Conservation (phyloP, 2,797 vertebrate genomes). For the Coregonus ussuriensis region DNA sequence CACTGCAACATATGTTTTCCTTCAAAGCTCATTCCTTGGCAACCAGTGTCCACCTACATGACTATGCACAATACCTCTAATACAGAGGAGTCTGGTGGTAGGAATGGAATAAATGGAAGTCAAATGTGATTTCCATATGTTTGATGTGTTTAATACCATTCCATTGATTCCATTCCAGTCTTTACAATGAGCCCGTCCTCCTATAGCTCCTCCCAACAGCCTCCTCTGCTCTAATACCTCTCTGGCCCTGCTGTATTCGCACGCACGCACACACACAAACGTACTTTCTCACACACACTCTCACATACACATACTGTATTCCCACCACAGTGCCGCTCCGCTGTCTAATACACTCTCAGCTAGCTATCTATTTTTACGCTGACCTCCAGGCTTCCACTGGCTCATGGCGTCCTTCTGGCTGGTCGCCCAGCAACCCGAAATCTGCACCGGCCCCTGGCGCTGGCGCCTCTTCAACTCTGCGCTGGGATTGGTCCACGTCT, state of each 20-base stretch:
- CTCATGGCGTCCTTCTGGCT: conserved; percentile 90
- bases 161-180: no score
- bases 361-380: conserved; percentile 48
- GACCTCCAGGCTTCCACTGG: conserved; percentile 85
- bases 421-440: conserved; percentile 87
- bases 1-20: no score
- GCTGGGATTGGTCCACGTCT: conserved; percentile 83
- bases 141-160: no score
- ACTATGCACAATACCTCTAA: background rate
- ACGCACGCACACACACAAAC: no score
- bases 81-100: no score
- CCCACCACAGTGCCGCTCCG: background rate
- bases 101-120: no score
- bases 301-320: conserved; percentile 1
- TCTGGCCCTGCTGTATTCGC: no score
- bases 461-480: conserved; percentile 85
- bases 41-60: background rate
- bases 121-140: no score
- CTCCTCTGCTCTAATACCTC: no score
- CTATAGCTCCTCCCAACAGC: no score
- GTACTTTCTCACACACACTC: background rate
- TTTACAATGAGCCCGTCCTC: no score
- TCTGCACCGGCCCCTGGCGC: conserved; percentile 78
- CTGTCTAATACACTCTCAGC: conserved; percentile 4
- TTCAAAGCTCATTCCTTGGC: background rate